Evolutionary conservation across 2,797 vertebrate genomes (phyloP), one percentile per base, ranked within the genome.

Genomic region (Catamblyrhynchus diadema): DNA sequence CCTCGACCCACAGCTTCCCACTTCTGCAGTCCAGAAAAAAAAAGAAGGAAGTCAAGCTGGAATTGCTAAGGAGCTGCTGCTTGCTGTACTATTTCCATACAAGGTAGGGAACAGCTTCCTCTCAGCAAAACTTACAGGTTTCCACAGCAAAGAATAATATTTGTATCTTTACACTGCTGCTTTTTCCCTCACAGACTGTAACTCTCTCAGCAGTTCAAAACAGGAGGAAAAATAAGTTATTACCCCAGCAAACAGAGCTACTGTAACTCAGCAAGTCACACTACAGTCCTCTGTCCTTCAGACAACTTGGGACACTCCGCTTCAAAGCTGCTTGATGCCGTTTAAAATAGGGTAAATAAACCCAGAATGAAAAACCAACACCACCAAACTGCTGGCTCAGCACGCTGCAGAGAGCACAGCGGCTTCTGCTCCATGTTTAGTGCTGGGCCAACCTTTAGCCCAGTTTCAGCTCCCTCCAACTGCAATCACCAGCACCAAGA

Each of bases 281-380:
- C 17, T 8, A 33, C 13, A 20, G 13, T 5, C 7, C 30, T 4
- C 19, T 35, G 5, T 18, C 8, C 33, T 30, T 4, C 0, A 41
- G 8, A 7, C 16, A 70, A 0, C 19, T 14, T 37, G 5, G 13
- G 23, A 44, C 23, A 39, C 14, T 18, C n/a, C 16, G 12, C 13
- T 59, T 59, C 21, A 90, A 84, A 74, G 54, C 65, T 42, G 6
- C 60, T 8, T 32, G 20, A 54, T 80, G 45, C 35, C 37, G n/a
- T 32, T 51, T n/a, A 21, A 56, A 81, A 50, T 0, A 24, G 57
- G 27, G 17, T 8, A 62, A 35, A 65, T n/a, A 73, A 92, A 16
- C 9, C 28, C 44, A 17, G 23, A 20, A 35, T 15, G 19, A 50
- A 77, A 60, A 71, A 32, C 9, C n/a, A 75, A 80, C 42, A 74